Percentiles rank a stretch among this genome's conserved stretches.
These are phyloP conservation scores for Papilio polyxenes DNA, from an alignment of 1,140 invertebrate genomes.

Conservation along the genomic window DNA sequence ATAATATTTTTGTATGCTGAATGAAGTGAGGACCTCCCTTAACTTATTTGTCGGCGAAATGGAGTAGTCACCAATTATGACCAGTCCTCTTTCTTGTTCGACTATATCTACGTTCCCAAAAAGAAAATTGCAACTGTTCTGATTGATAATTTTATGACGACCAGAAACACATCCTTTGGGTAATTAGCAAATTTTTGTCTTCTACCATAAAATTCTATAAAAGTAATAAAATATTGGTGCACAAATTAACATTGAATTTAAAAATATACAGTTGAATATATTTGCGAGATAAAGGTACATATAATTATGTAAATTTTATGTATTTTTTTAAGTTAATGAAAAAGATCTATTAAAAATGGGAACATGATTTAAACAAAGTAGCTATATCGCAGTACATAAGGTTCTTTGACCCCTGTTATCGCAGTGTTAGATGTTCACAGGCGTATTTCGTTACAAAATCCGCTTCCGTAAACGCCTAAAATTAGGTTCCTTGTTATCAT, in stretches of 20 bases:
- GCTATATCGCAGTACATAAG: constrained; percentile 21
- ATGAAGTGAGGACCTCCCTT: background rate
- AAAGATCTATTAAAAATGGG: constrained; percentile 35
- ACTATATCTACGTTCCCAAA: background rate
- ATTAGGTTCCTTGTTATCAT: constrained; percentile 41
- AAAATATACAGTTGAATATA: background rate
- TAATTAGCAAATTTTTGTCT: too few species aligned
- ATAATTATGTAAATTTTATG: background rate
- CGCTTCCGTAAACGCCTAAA: constrained; percentile 49
- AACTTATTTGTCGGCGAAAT: background rate
- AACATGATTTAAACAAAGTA: constrained; percentile 29
- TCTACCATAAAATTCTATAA: too few species aligned
- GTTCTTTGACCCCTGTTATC: constrained; percentile 50
- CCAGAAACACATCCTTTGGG: too few species aligned
- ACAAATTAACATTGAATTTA: background rate
- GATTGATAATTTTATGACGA: too few species aligned
- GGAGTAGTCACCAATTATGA: background rate
- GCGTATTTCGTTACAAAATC: constrained; percentile 45
- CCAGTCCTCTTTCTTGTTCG: background rate
- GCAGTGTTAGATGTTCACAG: constrained; percentile 40
- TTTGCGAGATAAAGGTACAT: background rate
- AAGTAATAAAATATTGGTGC: too few species aligned
- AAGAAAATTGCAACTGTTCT: too few species aligned
- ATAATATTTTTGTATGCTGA: background rate
- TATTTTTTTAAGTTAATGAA: constrained; percentile 32